phyloP scores from a whole-genome alignment of 1,140 invertebrate species.

The Cyrtorhinus lividipennis region DNA sequence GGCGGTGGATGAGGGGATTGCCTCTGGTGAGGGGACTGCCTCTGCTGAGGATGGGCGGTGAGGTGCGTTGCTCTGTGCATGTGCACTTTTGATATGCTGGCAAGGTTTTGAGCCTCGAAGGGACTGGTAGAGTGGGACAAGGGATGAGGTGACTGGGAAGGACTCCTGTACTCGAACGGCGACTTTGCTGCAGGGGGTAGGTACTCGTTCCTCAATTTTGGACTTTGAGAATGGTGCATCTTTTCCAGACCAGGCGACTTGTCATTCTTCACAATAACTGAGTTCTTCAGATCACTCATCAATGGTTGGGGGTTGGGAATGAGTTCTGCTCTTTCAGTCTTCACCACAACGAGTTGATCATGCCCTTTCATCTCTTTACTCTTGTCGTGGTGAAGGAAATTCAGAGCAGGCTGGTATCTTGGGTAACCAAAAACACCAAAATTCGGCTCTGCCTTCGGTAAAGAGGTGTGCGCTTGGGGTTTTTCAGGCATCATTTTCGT shows the following conservation, averaged over 20 bases:
- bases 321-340: constrained; percentile 37
- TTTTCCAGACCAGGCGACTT: constrained; percentile 40
- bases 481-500: constrained; percentile 23
- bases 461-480: constrained; percentile 26
- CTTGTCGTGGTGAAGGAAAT: constrained; percentile 35
- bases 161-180: constrained; percentile 40
- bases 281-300: constrained; percentile 51
- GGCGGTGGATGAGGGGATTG: constrained; percentile 25
- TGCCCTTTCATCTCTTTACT: constrained; percentile 29
- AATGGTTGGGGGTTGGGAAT: constrained; percentile 41
- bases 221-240: constrained; percentile 41
- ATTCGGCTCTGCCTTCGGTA: constrained; percentile 56
- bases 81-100: constrained; percentile 25
- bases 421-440: constrained; percentile 52
- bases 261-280: constrained; percentile 64
- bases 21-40: constrained; percentile 23
- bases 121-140: constrained; percentile 16
- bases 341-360: constrained; percentile 26
- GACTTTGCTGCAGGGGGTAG: constrained; percentile 37
- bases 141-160: constrained; percentile 35
- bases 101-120: constrained; percentile 23
- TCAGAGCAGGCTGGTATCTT: constrained; percentile 39
- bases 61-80: constrained; percentile 19
- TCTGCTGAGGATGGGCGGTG: constrained; percentile 29
- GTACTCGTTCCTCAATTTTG: constrained; percentile 38